phyloP scores from a whole-genome alignment of 2,113 vertebrate species.

The Halcyon malimbica region DNA sequence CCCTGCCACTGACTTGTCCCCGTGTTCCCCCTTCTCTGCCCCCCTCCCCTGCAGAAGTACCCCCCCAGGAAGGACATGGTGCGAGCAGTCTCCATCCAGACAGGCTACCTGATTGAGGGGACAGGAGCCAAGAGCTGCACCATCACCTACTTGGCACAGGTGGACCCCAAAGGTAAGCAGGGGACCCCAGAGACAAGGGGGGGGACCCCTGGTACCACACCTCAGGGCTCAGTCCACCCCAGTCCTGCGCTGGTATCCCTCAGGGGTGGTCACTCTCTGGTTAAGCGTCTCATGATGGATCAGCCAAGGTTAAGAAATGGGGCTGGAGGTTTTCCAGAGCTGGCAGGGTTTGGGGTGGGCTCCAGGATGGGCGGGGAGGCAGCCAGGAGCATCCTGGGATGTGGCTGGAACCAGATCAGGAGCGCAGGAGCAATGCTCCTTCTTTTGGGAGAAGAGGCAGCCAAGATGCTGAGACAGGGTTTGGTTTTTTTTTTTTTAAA shows the following conservation, averaged over 20 bases:
- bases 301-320: not conserved
- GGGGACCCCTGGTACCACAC: too few relatives aligned
- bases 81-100: constrained; percentile 92
- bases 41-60: constrained; percentile 82
- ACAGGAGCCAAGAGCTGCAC: constrained; percentile 83
- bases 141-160: constrained; percentile 93
- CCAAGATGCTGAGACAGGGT: not conserved
- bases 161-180: constrained; percentile 89
- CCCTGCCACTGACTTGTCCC: not conserved
- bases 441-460: not conserved
- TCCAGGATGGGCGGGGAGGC: not conserved
- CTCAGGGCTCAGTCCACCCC: not conserved
- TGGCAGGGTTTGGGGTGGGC: not conserved
- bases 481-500: not conserved
- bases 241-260: not conserved
- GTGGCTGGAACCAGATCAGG: not conserved
- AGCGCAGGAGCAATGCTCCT: too few relatives aligned
- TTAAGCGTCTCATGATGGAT: not conserved
- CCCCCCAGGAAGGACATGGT: constrained; percentile 94
- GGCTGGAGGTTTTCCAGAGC: not conserved
- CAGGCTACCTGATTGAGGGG: constrained; percentile 91
- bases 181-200: constrained; percentile 86
- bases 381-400: not conserved
- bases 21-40: not conserved
- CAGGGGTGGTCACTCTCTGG: too few relatives aligned